Evolutionary conservation across 2,888 invertebrate genomes (phyloP), one percentile per base, ranked within the genome.

Genomic region (Blera fallax): DNA sequence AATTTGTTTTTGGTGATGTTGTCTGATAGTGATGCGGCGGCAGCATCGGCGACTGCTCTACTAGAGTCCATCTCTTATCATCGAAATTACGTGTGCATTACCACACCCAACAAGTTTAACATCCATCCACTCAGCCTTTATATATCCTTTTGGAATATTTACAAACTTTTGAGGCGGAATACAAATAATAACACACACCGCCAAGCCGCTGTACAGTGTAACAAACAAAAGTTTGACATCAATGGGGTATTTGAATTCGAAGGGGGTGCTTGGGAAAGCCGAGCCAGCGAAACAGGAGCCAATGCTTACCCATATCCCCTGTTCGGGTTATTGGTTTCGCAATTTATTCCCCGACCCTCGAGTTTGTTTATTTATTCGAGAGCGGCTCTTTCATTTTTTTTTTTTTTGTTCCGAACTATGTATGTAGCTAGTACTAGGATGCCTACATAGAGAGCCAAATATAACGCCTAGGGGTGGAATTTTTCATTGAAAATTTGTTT

Each of bases 401-500:
- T 4, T 24, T n/a, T n/a, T n/a, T n/a, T 52, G 16, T 27, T 67
- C 5, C 24, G 0, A 18, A 40, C 52, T 37, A 24, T 4, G 4
- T 24, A n/a, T n/a, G n/a, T n/a, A n/a, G n/a, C n/a, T n/a, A 14
- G 37, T 16, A 29, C 34, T 65, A 21, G 21, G 34, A 21, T 24
- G 21, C 18, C 7, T 18, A 1, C 3, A n/a, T n/a, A n/a, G n/a
- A n/a, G 18, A 21, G 21, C 48, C 48, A 3, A 21, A 43, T 50
- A 37, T 48, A 27, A 52, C 45, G 76, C 76, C 77, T 54, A 2
- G 8, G 64, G 77, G 69, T 62, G 62, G 45, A 76, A 56, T 76
- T 81, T 69, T 81, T 81, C 76, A 72, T 65, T 72, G 29, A n/a
- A 78, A 56, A 82, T 54, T 70, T 64, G 45, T 56, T 64, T 56